Conservation (phyloP, 2,113 vertebrate genomes). For the Cettia cetti region DNA sequence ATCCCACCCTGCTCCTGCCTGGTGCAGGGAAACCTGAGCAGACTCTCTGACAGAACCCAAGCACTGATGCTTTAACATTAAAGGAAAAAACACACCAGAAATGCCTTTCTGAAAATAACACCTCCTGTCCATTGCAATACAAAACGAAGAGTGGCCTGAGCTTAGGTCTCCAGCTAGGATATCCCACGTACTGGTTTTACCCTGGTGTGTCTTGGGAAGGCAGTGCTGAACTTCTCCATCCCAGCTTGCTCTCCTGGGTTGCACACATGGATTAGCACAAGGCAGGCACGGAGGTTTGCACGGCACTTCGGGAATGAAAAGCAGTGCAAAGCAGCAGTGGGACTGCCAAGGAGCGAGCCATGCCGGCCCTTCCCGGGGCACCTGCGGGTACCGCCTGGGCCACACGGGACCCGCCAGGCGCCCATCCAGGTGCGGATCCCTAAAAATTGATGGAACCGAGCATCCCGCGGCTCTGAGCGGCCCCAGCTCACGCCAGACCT, state of each 20-base stretch:
- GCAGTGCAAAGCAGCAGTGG: fast-evolving
- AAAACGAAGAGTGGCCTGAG: neutral
- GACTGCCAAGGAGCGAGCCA: neutral
- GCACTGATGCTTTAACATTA: neutral
- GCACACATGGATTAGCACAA: fast-evolving
- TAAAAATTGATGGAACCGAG: neutral
- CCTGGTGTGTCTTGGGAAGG: fast-evolving
- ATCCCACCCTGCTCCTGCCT: neutral
- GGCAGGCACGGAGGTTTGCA: fast-evolving
- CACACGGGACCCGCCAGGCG: fast-evolving
- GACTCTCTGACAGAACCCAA: neutral
- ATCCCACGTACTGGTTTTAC: fast-evolving
- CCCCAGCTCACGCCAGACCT: neutral
- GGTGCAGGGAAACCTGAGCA: neutral
- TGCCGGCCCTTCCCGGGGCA: neutral
- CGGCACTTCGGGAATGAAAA: neutral
- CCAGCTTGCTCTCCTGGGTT: too few relatives aligned
- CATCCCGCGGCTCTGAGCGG: fast-evolving
- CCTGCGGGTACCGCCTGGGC: fast-evolving
- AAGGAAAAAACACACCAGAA: neutral
- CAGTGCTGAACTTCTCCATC: neutral
- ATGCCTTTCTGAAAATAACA: neutral
- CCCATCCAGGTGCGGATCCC: fast-evolving
- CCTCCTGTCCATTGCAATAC: fast-evolving
- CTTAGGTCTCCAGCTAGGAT: neutral